A percentile compares a stretch with the other conserved stretches of the same genome.
Evolutionary conservation across 2,888 invertebrate genomes (phyloP).

Genomic region (Anticlea derivata): DNA sequence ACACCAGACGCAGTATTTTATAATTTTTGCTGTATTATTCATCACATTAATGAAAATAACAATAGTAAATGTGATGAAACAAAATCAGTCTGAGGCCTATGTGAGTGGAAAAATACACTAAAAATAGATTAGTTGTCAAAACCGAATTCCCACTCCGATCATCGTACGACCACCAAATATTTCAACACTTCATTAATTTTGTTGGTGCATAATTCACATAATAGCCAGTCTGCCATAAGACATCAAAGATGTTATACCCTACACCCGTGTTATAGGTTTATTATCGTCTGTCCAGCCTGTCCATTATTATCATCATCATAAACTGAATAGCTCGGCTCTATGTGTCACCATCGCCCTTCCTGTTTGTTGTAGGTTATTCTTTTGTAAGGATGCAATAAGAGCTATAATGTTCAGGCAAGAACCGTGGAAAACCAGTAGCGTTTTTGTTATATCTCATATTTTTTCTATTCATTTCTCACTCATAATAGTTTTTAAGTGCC

Average conservation of each 20-base stretch:
- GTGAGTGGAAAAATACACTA: no score
- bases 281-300: constrained; percentile 32
- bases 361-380: constrained; percentile 16
- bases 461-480: constrained; percentile 37
- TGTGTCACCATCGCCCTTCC: constrained; percentile 19
- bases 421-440: constrained; percentile 27
- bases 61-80: no score
- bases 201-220: constrained; percentile 21
- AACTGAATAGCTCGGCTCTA: constrained; percentile 27
- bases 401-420: constrained; percentile 4
- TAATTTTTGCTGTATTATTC: no score
- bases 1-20: no score
- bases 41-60: no score
- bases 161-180: not conserved
- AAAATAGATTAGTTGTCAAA: no score
- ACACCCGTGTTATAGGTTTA: constrained; percentile 24
- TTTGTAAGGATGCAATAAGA: constrained; percentile 8
- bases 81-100: no score
- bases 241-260: constrained; percentile 24
- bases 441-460: constrained; percentile 26
- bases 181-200: constrained; percentile 19
- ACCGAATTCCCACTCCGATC: no score
- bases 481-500: constrained; percentile 47
- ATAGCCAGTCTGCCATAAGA: constrained; percentile 13
- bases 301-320: constrained; percentile 39